phyloP scores from a whole-genome alignment of 2,113 vertebrate genomes.

The Zeus faber region DNA sequence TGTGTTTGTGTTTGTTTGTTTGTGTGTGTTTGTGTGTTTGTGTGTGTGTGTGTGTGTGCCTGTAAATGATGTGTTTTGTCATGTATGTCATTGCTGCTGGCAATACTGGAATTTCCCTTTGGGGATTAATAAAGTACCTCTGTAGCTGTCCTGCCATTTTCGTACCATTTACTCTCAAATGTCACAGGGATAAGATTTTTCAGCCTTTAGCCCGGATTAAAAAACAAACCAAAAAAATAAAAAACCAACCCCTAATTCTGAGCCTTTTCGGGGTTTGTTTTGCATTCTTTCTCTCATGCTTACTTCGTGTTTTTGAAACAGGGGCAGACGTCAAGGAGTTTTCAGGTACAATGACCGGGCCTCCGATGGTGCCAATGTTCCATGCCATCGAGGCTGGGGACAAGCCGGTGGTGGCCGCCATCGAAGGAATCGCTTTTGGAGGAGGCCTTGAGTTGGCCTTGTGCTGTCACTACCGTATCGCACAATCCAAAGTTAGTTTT shows the following conservation, averaged over 20 bases:
- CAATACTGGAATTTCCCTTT: too few species aligned
- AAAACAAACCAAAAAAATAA: too few species aligned
- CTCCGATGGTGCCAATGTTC: conserved; percentile 61
- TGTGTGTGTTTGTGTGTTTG: conserved; percentile 1
- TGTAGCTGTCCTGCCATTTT: too few species aligned
- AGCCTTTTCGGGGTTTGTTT: neutral
- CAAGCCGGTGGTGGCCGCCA: conserved; percentile 90
- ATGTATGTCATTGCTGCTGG: too few species aligned
- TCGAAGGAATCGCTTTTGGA: conserved; percentile 85
- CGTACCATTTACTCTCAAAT: too few species aligned
- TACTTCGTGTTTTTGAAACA: conserved; percentile 37
- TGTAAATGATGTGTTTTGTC: too few species aligned
- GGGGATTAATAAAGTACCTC: too few species aligned
- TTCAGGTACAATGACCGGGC: fast-evolving
- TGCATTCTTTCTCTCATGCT: neutral
- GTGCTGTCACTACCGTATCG: conserved; percentile 89
- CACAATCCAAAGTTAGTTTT: conserved; percentile 79
- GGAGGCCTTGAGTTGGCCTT: conserved; percentile 90
- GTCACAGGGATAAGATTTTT: too few species aligned
- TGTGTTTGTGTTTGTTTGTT: neutral
- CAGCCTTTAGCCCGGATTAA: too few species aligned
- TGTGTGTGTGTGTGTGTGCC: conserved; percentile 1
- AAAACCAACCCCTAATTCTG: too few species aligned
- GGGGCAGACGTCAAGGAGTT: conserved; percentile 87
- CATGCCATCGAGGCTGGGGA: conserved; percentile 76